Evolutionary conservation across 2,888 invertebrate genomes (phyloP), one percentile per base, ranked within the genome.

Genomic region (Acronicta psi): DNA sequence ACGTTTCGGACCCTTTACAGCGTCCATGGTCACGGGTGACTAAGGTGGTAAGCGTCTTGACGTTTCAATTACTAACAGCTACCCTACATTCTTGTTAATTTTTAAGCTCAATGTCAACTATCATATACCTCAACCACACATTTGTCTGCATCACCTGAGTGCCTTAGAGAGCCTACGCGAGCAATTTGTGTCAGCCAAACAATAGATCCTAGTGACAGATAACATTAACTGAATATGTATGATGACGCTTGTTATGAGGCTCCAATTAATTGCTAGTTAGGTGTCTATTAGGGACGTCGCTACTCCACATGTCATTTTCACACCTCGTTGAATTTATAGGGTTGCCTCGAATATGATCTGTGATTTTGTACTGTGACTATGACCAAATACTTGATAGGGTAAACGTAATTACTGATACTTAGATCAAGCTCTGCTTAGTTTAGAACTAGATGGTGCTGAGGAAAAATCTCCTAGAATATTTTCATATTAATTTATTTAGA

Each of bases 221-320:
- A 82, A 80, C 84, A 87, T 89, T 86, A 83, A 74, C 81, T 90
- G 89, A 88, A 91, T 91, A 91, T 91, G 89, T 86, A 91, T 91
- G 85, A 84, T 80, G 83, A 86, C 81, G 79, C 87, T 89, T 80
- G 87, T 91, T 89, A 88, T 84, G 81, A 84, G 78, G 73, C 72
- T 75, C 82, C 86, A 80, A 90, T 91, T 92, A 91, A 91, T 90
- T 87, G 84, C 79, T 73, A 75, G 73, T 82, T 81, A 83, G 73
- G 79, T 72, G 69, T 81, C 75, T 77, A 82, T 83, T 84, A 81
- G 65, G 75, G 81, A 80, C 69, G 78, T 77, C 73, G 75, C 67
- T 75, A 80, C 59, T 66, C 81, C 74, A 85, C 85, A 87, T 87
- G 83, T 90, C 89, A 88, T 88, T 90, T 91, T 91, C 90, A 88